Conservation (phyloP, 1,140 invertebrate genomes). For the Latrodectus geometricus region DNA sequence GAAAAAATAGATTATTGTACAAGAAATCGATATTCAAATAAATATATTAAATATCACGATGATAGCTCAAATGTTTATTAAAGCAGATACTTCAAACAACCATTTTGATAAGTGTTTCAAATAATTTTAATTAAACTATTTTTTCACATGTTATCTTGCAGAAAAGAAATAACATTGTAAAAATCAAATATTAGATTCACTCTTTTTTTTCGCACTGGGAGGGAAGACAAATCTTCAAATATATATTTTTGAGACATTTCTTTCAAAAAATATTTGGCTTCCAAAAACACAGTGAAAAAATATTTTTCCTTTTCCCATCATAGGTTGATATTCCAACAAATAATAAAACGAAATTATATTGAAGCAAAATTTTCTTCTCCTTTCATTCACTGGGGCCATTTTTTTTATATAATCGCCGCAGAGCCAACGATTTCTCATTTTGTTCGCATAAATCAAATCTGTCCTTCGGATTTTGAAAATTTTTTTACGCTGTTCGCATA, state of each 20-base stretch:
- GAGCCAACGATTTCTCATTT: constrained; percentile 52
- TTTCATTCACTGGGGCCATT: neutral
- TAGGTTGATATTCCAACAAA: neutral
- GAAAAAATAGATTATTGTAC: too few relatives aligned
- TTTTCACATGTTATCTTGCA: too few relatives aligned
- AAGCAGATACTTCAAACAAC: too few relatives aligned
- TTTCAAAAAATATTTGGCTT: neutral
- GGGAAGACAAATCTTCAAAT: neutral
- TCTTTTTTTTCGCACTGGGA: neutral
- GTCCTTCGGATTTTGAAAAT: constrained; percentile 19
- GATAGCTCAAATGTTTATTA: too few relatives aligned
- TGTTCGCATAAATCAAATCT: constrained; percentile 52
- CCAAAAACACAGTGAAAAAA: neutral
- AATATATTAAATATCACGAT: too few relatives aligned
- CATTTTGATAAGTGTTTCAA: too few relatives aligned
- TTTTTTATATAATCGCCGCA: constrained; percentile 15
- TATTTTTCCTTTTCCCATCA: neutral
- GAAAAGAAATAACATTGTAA: too few relatives aligned
- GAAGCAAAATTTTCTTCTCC: neutral
- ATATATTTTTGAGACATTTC: neutral
- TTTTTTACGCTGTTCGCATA: constrained; percentile 27
- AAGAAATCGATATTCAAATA: too few relatives aligned
- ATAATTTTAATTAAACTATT: too few relatives aligned
- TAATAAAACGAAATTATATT: constrained; percentile 14
- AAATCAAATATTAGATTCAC: neutral